Evolutionary conservation across 2,888 invertebrate genomes (phyloP), one percentile per base, ranked within the genome.

Genomic region (Campoletis raptor): DNA sequence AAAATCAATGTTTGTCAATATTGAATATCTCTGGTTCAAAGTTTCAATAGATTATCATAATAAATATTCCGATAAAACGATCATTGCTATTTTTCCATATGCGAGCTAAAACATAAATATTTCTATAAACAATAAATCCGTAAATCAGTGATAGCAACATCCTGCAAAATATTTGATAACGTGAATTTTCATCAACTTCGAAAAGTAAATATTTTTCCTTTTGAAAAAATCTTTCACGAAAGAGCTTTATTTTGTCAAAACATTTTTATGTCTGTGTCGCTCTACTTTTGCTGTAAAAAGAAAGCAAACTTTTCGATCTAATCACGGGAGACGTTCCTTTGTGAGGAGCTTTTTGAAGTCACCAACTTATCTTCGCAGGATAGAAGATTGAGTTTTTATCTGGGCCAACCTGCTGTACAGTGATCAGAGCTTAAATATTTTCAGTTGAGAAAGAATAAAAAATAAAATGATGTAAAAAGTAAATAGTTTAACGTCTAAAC

Each of bases 331-430:
- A 61, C 30, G 15, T 15, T 30, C 12, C 6, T 61, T 61, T 61
- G 61, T 61, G 30, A 61, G 61, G 24, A 15, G 30, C 30, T 61
- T 61, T 30, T 30, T 30, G 30, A 61, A 30, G 61, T 61, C 61
- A 6, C 61, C 61, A 30, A 61, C 61, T 9, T 30, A 61, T 61
- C 24, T 61, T 61, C 61, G 15, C 24, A 30, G 30, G 61, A 6
- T 61, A 61, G 30, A 15, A 61, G 30, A 61, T 61, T 61, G 61
- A 61, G 61, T 61, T 61, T 61, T 61, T 61, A 61, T 61, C 61
- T 61, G 61, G 61, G 15, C 24, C 57, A 61, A 61, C 57, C 12
- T 61, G 57, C 57, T 24, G 30, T 30, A 61, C 61, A 30, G 30
- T 0, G 15, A 61, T 15, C 6, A 30, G 30, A 61, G 30, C 30